Evolutionary conservation across 2,888 invertebrate genomes (phyloP), one percentile per base, ranked within the genome.

Genomic region (Metellina segmentata): DNA sequence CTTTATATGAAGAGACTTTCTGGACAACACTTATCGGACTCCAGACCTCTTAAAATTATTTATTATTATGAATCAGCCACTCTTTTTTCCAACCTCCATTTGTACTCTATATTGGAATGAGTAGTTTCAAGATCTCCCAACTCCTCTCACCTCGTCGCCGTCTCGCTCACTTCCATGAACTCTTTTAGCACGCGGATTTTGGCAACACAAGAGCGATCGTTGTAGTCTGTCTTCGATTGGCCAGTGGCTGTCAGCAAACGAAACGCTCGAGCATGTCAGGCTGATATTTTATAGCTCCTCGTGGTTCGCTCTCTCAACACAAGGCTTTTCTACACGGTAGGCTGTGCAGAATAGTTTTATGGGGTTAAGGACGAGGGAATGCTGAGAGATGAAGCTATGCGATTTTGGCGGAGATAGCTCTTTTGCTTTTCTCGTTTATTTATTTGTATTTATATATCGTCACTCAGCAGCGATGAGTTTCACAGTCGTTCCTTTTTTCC

Each of bases 301-400:
- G 48, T 71, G 70, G n/a, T 85, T 70, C 48, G 20, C 13, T 81
- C 69, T 69, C n/a, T 69, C 69, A 69, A 34, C 69, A 69, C 81
- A 20, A 13, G 13, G 69, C 53, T 53, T 11, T 61, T 61, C 61
- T 11, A 8, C 11, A 9, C 9, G 34, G 4, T 4, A 34, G 1
- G 4, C 34, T 2, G 34, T 16, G 61, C 48, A 51, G 77, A 49
- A 6, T 20, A 16, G 74, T 20, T 77, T 77, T 77, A 51, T 75
- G 61, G 70, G 86, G 85, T 86, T 71, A 86, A 86, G 86, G 86
- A 78, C 78, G 53, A 19, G 61, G 9, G 69, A 77, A 85, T 74
- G 74, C 75, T 61, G 52, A 77, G 85, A 85, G 85, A 72, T 85
- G 13, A 69, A 20, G 13, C 52, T 51, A 72, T 72, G 71, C 69